These are phyloP conservation scores for Anolis apletophallus DNA, from an alignment of 2,797 vertebrate genomes.

Conservation along the genomic window DNA sequence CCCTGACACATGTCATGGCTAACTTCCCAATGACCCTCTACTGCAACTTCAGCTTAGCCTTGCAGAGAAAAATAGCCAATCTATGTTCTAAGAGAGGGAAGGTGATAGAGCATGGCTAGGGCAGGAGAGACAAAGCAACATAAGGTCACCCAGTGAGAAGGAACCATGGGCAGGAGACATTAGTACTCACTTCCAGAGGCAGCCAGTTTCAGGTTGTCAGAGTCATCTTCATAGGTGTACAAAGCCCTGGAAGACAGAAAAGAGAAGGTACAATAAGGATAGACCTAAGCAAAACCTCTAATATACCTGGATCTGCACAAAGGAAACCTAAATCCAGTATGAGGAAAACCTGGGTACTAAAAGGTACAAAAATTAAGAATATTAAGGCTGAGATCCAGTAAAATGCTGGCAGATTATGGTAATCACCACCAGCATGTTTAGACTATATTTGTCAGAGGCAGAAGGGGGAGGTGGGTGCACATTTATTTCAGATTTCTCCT, in stretches of 20 bases:
- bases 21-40: neutral
- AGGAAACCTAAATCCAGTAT: neutral
- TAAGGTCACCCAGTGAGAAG: neutral
- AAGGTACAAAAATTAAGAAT: neutral
- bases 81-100: neutral
- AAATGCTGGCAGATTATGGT: too few relatives aligned
- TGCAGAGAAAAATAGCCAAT: neutral
- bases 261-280: neutral
- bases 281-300: neutral
- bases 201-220: constrained; percentile 89
- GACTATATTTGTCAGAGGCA: too few relatives aligned
- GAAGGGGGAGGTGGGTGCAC: too few relatives aligned
- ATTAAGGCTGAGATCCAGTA: neutral
- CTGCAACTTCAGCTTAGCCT: neutral
- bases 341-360: neutral
- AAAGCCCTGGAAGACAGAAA: constrained; percentile 86
- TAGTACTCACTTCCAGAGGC: constrained; percentile 89
- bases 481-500: too few relatives aligned
- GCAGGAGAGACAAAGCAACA: constrained; percentile 22
- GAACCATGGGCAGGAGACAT: neutral
- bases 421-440: too few relatives aligned
- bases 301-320: neutral
- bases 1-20: neutral
- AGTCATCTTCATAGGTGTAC: constrained; percentile 93
- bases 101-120: neutral